Base-by-base conservation (phyloP, 2,797 vertebrate species). In the Pagetopsis macropterus region DNA sequence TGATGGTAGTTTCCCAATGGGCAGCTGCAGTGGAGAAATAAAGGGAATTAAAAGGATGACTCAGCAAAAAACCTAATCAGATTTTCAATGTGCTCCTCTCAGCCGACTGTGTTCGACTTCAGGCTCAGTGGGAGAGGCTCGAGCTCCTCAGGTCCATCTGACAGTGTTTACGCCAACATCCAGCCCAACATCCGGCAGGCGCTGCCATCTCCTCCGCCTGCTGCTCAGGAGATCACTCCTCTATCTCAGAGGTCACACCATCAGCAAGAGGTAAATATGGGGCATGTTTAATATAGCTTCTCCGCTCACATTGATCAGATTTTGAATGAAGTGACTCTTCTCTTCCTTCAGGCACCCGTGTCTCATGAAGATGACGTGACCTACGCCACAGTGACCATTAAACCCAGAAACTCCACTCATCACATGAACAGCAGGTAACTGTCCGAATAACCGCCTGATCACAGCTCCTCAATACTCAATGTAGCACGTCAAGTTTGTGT, bases 341-440 rank as follows among this genome's bases (percentile, higher is more conserved):
- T 71, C 19, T 78, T 7, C 55, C 16, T 44, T 60, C 67, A 91
- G 90, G 44, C 11, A 12, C 14, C 4, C 5, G 17, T 27, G 0
- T 41, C 37, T 15, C 1, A 15, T 40, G 83, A 64, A 58, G 73
- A 50, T 8, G 78, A 88, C 33, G 52, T 89, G 1, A 70, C 58
- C 40, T 92, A 91, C 70, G 63, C 88, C 40, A 70, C 72, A 62
- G 84, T 90, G 46, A 84, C 57, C 51, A 64, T 82, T 65, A 82
- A 56, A 75, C 66, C 79, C 33, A 85, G 21, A 70, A 63, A 72
- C 16, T 31, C 14, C 51, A 11, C 9, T 16, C 23, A 14, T 31
- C 13, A 37, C 17, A 48, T 1, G 17, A 23, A 81, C 64, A 73
- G 57, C 49, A 71, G 13, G 88, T 91, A 55, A 64, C 54, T 52